These are phyloP conservation scores for Pygocentrus nattereri DNA, from an alignment of 2,797 vertebrate species.

Conservation along the genomic window DNA sequence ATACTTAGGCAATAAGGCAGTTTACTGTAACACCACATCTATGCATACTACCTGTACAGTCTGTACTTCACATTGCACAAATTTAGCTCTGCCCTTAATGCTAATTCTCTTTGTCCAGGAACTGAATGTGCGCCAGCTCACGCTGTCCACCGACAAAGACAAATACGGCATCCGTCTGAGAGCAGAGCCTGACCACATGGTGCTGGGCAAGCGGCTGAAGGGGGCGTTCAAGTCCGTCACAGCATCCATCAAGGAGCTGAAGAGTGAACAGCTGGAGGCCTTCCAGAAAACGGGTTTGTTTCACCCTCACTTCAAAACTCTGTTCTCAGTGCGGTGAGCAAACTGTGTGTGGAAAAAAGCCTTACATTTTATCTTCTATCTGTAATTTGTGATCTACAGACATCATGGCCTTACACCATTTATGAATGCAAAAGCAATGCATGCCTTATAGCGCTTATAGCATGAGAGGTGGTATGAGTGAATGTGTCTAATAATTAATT, in stretches of 20 bases:
- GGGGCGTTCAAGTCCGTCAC: constrained; percentile 90
- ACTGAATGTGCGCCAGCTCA: constrained; percentile 92
- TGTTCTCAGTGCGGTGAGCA: not conserved
- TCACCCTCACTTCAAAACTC: not conserved
- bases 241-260: constrained; percentile 90
- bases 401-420: too few relatives aligned
- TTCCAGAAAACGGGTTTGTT: constrained; percentile 90
- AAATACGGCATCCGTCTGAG: constrained; percentile 89
- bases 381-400: not conserved
- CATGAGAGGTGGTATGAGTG: too few relatives aligned
- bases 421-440: too few relatives aligned
- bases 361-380: not conserved
- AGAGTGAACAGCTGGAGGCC: constrained; percentile 86
- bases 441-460: too few relatives aligned
- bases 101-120: constrained; percentile 79
- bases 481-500: too few relatives aligned
- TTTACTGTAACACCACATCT: constrained; percentile 13
- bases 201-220: constrained; percentile 94
- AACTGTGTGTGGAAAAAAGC: not conserved
- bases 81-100: constrained; percentile 1
- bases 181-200: constrained; percentile 97
- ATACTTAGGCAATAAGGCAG: not conserved
- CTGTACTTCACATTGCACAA: not conserved
- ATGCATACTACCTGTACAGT: not conserved
- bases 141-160: constrained; percentile 92